Conservation (phyloP, 2,888 invertebrate species). For the Cerastoderma edule region DNA sequence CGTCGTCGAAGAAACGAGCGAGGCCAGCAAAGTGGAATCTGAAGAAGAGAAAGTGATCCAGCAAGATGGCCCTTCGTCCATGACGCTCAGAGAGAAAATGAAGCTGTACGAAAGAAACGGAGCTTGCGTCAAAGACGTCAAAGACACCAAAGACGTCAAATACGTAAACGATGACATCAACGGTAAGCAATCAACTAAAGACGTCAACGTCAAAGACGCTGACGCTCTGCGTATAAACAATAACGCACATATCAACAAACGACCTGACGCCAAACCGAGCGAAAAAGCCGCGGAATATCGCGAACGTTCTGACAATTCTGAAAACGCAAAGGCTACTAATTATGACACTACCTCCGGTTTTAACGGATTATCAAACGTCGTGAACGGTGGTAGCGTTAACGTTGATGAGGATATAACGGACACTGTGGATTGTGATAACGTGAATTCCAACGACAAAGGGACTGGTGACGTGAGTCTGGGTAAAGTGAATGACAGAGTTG, state of each 20-base stretch:
- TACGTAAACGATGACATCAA: neutral
- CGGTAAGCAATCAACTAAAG: no score
- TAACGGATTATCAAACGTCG: no score
- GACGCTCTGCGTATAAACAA: no score
- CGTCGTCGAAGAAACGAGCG: slow-evolving; percentile 16
- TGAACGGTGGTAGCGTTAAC: no score
- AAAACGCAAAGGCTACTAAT: neutral
- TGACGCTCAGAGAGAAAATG: neutral
- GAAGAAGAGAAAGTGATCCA: no score
- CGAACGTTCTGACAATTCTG: neutral
- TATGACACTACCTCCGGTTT: neutral
- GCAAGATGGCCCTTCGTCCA: no score
- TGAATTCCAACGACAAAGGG: no score
- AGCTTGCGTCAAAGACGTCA: slow-evolving; percentile 6
- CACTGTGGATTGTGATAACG: slow-evolving; percentile 4
- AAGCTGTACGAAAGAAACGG: neutral
- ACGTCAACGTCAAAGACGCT: no score
- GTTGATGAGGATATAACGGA: neutral
- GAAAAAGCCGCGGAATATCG: no score
- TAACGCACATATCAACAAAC: neutral
- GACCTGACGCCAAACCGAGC: slow-evolving; percentile 12
- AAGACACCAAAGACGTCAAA: no score
- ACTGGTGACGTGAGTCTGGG: slow-evolving; percentile 9
- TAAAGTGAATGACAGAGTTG: slow-evolving; percentile 2
- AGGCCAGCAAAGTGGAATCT: neutral